Evolutionary conservation across 2,113 vertebrate genomes (phyloP).

Genomic region (Pseudonaja textilis): DNA sequence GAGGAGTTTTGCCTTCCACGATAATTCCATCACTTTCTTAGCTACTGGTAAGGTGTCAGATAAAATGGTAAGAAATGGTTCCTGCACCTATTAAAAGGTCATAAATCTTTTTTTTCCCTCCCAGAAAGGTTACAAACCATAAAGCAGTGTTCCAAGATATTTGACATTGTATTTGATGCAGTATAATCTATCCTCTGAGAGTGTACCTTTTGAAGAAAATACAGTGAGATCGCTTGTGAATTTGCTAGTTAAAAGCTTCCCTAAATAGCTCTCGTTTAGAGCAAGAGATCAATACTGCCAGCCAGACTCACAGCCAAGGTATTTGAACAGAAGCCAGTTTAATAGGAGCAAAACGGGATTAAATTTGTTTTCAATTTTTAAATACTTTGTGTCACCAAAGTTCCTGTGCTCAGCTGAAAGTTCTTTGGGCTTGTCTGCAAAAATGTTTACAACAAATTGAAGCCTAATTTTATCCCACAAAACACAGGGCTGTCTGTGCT

Average conservation of each 20-base stretch:
- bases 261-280: slow-evolving; percentile 22
- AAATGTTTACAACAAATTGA: not conserved
- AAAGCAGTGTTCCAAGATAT: not conserved
- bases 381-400: not conserved
- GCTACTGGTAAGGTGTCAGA: not conserved
- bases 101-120: not conserved
- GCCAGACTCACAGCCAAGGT: not conserved
- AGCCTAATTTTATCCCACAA: not conserved
- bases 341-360: not conserved
- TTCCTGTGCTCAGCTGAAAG: not conserved
- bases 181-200: slow-evolving; percentile 7
- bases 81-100: not conserved
- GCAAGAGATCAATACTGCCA: slow-evolving; percentile 48
- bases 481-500: not conserved
- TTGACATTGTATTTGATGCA: not conserved
- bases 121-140: slow-evolving; percentile 3
- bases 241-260: not conserved
- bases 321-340: not conserved
- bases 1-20: not conserved
- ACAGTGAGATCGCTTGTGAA: not conserved
- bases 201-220: not conserved
- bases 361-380: not conserved
- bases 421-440: not conserved
- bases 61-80: not conserved
- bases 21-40: not conserved